Percentiles rank a stretch among this genome's conserved stretches.
phyloP scores from a whole-genome alignment of 2,797 vertebrate species.

The Anniella stebbinsi region DNA sequence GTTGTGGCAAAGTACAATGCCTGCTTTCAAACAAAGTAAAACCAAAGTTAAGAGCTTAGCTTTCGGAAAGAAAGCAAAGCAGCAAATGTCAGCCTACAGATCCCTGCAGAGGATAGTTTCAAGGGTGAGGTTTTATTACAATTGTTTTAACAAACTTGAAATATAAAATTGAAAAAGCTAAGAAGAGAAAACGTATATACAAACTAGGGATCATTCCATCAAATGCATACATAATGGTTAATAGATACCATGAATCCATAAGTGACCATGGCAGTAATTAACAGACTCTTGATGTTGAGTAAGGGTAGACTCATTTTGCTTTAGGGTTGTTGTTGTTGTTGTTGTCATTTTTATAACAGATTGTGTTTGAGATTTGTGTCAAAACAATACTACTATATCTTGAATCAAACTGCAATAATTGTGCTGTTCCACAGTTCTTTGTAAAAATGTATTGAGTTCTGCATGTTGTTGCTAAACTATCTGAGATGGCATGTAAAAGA shows the following conservation, averaged over 20 bases:
- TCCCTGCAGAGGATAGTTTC: slow-evolving; percentile 84
- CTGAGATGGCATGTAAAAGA: background rate
- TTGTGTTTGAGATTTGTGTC: slow-evolving; percentile 18
- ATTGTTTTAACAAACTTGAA: background rate
- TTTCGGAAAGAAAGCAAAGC: slow-evolving; percentile 80
- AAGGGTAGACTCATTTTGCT: background rate
- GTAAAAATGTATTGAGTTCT: background rate
- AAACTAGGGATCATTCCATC: background rate
- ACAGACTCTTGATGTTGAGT: background rate
- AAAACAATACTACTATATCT: slow-evolving; percentile 1
- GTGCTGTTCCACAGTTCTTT: slow-evolving; percentile 15
- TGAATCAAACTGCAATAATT: slow-evolving; percentile 36
- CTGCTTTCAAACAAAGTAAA: slow-evolving; percentile 77
- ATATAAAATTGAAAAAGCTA: background rate
- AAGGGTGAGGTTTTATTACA: slow-evolving; percentile 68
- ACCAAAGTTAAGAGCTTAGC: slow-evolving; percentile 82
- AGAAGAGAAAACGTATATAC: background rate
- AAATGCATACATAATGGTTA: background rate
- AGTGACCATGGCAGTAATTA: background rate
- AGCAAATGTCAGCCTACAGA: slow-evolving; percentile 81
- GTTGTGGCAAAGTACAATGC: slow-evolving; percentile 68
- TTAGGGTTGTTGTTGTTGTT: background rate
- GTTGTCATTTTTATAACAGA: background rate
- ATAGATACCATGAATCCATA: background rate
- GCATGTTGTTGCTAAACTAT: background rate